Evolutionary conservation across 2,888 invertebrate genomes (phyloP).

Genomic region (Drosophila hamatofila): DNA sequence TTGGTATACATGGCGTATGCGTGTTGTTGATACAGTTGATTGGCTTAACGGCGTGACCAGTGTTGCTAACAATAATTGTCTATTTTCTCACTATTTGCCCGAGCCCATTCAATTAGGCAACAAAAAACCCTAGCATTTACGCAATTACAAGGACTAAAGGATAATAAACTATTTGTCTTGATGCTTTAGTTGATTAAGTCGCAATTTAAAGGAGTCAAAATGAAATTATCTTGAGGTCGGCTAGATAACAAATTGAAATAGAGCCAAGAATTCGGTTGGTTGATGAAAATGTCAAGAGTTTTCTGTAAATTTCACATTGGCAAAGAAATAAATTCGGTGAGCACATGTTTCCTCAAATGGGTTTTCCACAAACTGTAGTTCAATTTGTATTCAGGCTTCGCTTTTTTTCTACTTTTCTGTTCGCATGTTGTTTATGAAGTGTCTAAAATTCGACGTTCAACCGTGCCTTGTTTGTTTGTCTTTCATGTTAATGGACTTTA

Average conservation of each 20-base stretch:
- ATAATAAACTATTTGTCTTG: conserved; percentile 15
- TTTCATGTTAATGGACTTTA: conserved; percentile 79
- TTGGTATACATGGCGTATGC: conserved; percentile 53
- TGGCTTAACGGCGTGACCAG: conserved; percentile 69
- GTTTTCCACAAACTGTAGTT: conserved; percentile 40
- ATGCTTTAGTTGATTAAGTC: conserved; percentile 39
- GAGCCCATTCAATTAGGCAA: conserved; percentile 56
- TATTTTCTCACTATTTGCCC: conserved; percentile 60
- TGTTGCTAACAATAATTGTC: conserved; percentile 71
- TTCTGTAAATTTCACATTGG: conserved; percentile 14
- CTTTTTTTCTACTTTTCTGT: conserved; percentile 7
- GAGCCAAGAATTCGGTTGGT: neutral
- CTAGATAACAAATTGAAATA: neutral
- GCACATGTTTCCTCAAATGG: conserved; percentile 22
- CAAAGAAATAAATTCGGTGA: conserved; percentile 20
- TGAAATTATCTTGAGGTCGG: conserved; percentile 2
- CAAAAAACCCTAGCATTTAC: conserved; percentile 19
- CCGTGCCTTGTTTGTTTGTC: conserved; percentile 64
- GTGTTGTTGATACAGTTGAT: conserved; percentile 77
- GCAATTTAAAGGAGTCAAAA: conserved; percentile 3
- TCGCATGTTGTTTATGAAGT: conserved; percentile 66
- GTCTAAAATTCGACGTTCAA: conserved; percentile 58
- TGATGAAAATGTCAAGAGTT: neutral
- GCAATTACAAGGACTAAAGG: neutral
- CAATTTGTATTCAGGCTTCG: conserved; percentile 37